These are phyloP conservation scores for Halichoerus grypus DNA, from an alignment of 2,113 vertebrate species.

Conservation along the genomic window DNA sequence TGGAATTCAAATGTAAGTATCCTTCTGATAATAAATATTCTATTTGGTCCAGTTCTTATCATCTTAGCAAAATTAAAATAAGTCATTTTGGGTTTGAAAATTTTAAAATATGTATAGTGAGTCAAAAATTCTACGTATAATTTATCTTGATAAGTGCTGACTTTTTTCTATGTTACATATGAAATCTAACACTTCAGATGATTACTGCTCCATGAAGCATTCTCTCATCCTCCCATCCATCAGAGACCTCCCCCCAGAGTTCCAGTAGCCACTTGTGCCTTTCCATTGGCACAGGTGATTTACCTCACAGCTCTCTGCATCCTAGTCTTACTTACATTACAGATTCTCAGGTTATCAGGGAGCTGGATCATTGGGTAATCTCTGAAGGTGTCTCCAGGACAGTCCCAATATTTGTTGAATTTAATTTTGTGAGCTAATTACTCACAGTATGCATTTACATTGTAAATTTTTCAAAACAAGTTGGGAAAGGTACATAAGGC, in stretches of 20 bases:
- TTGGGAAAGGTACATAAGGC: neutral
- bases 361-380: neutral
- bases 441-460: neutral
- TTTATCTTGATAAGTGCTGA: slow-evolving; percentile 32
- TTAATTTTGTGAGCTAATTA: neutral
- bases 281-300: neutral
- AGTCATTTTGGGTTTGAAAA: slow-evolving; percentile 53
- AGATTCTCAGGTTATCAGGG: neutral
- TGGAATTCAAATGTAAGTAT: slow-evolving; percentile 54
- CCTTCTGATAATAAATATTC: slow-evolving; percentile 39
- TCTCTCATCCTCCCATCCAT: neutral
- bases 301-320: neutral
- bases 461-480: neutral
- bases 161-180: slow-evolving; percentile 25
- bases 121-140: neutral
- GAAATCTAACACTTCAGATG: slow-evolving; percentile 6
- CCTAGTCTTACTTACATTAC: neutral
- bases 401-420: neutral
- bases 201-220: neutral
- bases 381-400: neutral
- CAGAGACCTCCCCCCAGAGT: neutral
- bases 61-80: slow-evolving; percentile 40
- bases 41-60: slow-evolving; percentile 37
- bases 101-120: slow-evolving; percentile 18
- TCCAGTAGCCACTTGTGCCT: neutral